Evolutionary conservation across 2,113 vertebrate genomes (phyloP), one percentile per base, ranked within the genome.

Genomic region (Ceuthmochares aereus): DNA sequence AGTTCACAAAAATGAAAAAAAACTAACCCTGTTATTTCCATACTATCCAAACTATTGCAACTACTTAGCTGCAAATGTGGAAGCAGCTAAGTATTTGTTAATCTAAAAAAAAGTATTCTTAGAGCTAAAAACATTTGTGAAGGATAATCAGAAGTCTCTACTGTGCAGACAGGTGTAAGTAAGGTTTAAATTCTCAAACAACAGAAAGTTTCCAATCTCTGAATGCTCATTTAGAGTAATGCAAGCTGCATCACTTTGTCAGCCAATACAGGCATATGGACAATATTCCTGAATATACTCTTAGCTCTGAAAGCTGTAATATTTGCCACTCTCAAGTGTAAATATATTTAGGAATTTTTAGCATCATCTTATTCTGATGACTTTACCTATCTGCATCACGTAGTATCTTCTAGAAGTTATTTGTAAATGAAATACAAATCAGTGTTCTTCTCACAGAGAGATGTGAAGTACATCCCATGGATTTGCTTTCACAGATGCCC

Each of bases 261-360:
- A 95, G 97, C 97, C 97, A 98, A 94, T 89, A 96, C 69, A 97
- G 93, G 95, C 97, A 97, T 97, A 97, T 97, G 96, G 97, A 97
- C 84, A 96, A 91, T 96, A 96, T 89, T 95, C 69, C 80, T 89
- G 84, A 92, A 90, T 95, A 89, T 73, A 82, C 59, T 92, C 66
- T 72, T 91, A 95, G 70, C 95, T 93, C 84, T 91, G 92, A 87
- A 95, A 96, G 74, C 91, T 97, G 85, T 78, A 95, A 91, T 90
- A 94, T 97, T 97, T 96, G 93, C 92, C 92, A 96, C 92, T 95
- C 22, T 18, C 45, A 92, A 87, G 49, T 67, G 81, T 94, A 97
- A 97, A 96, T 72, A 95, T 70, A 96, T 94, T 96, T 95, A 84
- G 83, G 55, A 97, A 94, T 94, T 97, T 95, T 94, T 92, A 94